Conservation (phyloP, 2,888 invertebrate species). For the Adelphocoris suturalis region DNA sequence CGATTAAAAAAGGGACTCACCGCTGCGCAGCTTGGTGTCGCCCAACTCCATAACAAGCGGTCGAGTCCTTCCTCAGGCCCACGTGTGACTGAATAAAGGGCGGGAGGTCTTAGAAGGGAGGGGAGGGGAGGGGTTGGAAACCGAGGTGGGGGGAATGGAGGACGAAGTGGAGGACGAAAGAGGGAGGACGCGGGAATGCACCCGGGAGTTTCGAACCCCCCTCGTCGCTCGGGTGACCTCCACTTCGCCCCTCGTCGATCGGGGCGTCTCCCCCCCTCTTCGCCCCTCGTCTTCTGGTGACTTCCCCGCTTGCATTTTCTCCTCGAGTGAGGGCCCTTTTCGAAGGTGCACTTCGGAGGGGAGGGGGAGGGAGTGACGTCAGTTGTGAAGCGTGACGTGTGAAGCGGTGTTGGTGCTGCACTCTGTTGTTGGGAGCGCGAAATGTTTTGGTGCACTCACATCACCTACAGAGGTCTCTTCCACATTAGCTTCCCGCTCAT, state of each 20-base stretch:
- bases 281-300: not conserved
- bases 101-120: not conserved
- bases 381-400: not conserved
- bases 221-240: not conserved
- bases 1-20: slow-evolving; percentile 56
- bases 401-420: not conserved
- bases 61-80: slow-evolving; percentile 69
- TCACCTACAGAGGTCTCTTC: not conserved
- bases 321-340: no score
- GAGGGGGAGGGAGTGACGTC: not conserved
- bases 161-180: not conserved
- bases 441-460: not conserved
- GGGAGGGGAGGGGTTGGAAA: not conserved
- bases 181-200: slow-evolving; percentile 46
- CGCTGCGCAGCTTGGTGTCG: slow-evolving; percentile 71
- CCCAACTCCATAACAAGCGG: slow-evolving; percentile 70
- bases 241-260: not conserved
- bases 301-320: not conserved
- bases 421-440: not conserved
- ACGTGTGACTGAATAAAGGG: slow-evolving; percentile 71
- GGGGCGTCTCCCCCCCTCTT: not conserved
- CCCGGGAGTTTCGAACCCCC: slow-evolving; percentile 15
- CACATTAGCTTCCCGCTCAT: not conserved
- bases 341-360: not conserved
- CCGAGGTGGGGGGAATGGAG: not conserved